Base-by-base conservation (phyloP, 2,888 invertebrate genomes). In the Tricholauxania praeusta region DNA sequence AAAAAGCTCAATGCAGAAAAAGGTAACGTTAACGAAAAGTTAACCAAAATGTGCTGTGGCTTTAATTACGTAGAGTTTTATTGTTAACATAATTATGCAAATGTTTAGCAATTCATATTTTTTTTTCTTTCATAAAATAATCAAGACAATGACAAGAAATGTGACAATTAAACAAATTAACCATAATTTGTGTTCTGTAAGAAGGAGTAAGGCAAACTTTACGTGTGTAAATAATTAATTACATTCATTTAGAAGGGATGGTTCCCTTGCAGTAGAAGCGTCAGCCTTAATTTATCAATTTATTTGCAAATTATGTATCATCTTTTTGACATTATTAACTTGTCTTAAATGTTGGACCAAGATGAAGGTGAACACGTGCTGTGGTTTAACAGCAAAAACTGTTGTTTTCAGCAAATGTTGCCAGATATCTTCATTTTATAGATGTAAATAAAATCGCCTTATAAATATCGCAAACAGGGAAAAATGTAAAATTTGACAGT, bases 1-100 rank as follows among this genome's bases (percentile, higher is more conserved):
- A 57, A 28, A 28, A 57, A 57, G 57, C 1, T 14, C 1, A 57
- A 57, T 28, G 22, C 57, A 28, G 57, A 28, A 28, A 5, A 12
- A 39, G 28, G 28, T 12, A 14, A 12, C 22, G 10, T 19, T 14
- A 55, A 3, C 19, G 47, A 66, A 51, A 47, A 66, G 55, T 66
- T 66, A 32, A 55, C 55, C 32, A 67, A 55, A 19, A 48, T 67
- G 39, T 17, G 47, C 12, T 28, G 55, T 39, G n/a, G 53, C 22
- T 62, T 62, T 53, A 53, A 70, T 63, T 62, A 52, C 19, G 52
- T 82, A 84, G 80, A 83, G 83, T 85, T 83, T 85, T 83, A 85
- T 83, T 85, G 83, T 82, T 82, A 81, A 82, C 79, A 82, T 78
- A 83, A 85, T 84, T 84, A 84, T 84, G 84, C 83, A 85, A 84